Conservation (phyloP, 2,888 invertebrate genomes). For the Syritta pipiens region DNA sequence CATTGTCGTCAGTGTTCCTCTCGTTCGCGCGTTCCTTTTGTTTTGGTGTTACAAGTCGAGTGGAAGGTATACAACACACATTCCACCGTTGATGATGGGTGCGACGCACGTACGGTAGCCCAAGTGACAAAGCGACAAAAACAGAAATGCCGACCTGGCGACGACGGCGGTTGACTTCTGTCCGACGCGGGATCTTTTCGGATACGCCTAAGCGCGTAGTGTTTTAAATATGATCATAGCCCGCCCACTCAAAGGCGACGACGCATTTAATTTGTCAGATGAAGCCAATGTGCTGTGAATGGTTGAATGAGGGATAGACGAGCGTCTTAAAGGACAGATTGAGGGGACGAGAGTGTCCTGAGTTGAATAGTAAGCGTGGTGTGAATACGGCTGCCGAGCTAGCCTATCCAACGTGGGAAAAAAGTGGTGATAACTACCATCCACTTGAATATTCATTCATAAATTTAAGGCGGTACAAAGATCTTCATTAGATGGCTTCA, state of each 20-base stretch:
- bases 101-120: slow-evolving; percentile 64
- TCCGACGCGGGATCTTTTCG: slow-evolving; percentile 22
- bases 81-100: slow-evolving; percentile 37
- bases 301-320: slow-evolving; percentile 33
- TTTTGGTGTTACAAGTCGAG: slow-evolving; percentile 55
- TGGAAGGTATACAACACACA: slow-evolving; percentile 43
- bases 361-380: too few relatives aligned
- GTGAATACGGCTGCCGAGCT: too few relatives aligned
- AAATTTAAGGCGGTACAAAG: too few relatives aligned
- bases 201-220: slow-evolving; percentile 4
- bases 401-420: too few relatives aligned
- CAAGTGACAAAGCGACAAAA: slow-evolving; percentile 31
- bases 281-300: slow-evolving; percentile 52
- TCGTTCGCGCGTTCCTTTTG: slow-evolving; percentile 1
- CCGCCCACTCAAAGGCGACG: slow-evolving; percentile 50
- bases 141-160: slow-evolving; percentile 69
- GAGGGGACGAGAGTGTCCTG: too few relatives aligned
- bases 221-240: slow-evolving; percentile 30
- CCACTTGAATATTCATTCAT: too few relatives aligned
- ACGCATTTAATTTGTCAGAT: slow-evolving; percentile 62
- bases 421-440: too few relatives aligned
- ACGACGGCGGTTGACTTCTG: slow-evolving; percentile 46
- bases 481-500: too few relatives aligned
- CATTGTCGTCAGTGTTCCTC: slow-evolving; percentile 48
- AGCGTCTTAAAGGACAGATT: background rate